Evolutionary conservation across 2,888 invertebrate genomes (phyloP).

Genomic region (Dynastes tityus): DNA sequence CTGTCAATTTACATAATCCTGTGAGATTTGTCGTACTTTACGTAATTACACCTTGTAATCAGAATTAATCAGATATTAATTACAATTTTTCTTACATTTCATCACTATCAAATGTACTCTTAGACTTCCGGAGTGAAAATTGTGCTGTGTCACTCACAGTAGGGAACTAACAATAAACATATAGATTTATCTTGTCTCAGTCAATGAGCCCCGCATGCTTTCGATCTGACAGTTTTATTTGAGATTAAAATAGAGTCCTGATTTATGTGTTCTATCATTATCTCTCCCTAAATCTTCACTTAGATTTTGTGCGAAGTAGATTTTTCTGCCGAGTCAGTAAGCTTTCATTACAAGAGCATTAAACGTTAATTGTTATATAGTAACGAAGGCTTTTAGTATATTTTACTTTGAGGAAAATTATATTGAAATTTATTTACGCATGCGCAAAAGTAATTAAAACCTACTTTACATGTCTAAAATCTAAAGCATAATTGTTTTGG

Average conservation of each 20-base stretch:
- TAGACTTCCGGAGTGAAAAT: background rate
- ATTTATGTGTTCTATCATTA: conserved; percentile 32
- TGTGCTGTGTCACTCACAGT: background rate
- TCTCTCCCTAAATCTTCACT: background rate
- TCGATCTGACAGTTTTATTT: conserved; percentile 36
- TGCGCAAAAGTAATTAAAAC: background rate
- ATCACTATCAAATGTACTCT: too few relatives aligned
- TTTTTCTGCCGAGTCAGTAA: conserved; percentile 39
- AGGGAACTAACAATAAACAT: conserved; percentile 28
- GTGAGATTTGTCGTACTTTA: too few relatives aligned
- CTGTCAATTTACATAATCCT: too few relatives aligned
- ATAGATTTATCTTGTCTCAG: conserved; percentile 27
- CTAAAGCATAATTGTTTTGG: too few relatives aligned
- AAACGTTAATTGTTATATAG: too few relatives aligned
- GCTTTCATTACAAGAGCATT: conserved; percentile 2
- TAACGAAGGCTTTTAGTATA: background rate
- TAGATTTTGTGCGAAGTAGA: background rate
- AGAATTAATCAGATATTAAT: too few relatives aligned
- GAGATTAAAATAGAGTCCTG: conserved; percentile 30
- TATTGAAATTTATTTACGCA: background rate
- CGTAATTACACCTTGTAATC: too few relatives aligned
- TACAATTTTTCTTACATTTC: too few relatives aligned
- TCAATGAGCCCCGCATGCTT: conserved; percentile 19
- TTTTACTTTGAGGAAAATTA: background rate
- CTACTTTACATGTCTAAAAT: background rate